These are phyloP conservation scores for Cosmia pyralina DNA, from an alignment of 2,888 invertebrate species.

Conservation along the genomic window DNA sequence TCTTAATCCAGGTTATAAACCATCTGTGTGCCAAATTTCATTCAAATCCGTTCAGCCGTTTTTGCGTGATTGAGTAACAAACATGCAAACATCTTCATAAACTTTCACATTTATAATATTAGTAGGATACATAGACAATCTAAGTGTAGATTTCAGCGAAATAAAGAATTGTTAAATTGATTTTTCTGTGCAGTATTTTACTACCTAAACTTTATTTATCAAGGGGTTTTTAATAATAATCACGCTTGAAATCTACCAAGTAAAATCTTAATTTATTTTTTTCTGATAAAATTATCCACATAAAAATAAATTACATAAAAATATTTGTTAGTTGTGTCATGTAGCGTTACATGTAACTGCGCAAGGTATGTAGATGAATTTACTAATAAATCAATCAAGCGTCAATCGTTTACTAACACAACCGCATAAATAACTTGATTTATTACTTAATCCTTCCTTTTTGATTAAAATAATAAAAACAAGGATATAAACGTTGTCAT, in stretches of 20 bases:
- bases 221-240: too few species aligned
- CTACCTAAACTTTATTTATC: not conserved
- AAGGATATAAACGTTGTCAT: not conserved
- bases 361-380: slow-evolving; percentile 20
- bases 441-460: slow-evolving; percentile 23
- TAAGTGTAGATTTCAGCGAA: not conserved
- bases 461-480: not conserved
- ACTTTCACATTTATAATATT: too few species aligned
- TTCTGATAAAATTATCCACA: too few species aligned
- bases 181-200: not conserved
- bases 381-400: slow-evolving; percentile 42
- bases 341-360: slow-evolving; percentile 1
- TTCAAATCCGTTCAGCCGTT: too few species aligned
- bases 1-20: too few species aligned
- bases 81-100: too few species aligned
- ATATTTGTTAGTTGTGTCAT: slow-evolving; percentile 12
- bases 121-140: too few species aligned
- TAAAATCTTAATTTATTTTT: too few species aligned
- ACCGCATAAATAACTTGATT: slow-evolving; percentile 24
- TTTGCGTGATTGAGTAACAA: too few species aligned
- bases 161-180: not conserved
- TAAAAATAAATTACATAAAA: not conserved
- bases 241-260: too few species aligned
- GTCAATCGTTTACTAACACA: slow-evolving; percentile 10
- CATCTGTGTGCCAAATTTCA: too few species aligned